Evolutionary conservation across 1,140 invertebrate species (phyloP), one percentile per base, ranked within the genome.

Genomic region (Dysdera silvatica): DNA sequence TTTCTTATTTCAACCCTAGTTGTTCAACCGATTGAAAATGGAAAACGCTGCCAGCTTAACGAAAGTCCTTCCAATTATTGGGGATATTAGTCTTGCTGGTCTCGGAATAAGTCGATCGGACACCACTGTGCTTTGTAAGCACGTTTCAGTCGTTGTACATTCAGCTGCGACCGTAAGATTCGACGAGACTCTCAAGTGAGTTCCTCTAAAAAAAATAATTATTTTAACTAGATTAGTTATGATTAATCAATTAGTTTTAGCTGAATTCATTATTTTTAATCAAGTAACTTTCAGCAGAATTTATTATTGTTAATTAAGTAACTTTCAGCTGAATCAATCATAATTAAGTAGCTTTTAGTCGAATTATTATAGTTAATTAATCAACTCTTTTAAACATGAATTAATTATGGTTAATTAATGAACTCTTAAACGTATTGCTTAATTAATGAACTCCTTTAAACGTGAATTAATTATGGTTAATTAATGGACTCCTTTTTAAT

Each of bases 81-180:
- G 95, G 8, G 95, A 99, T 74, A 88, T 99, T 54, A 88, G 90
- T 62, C 82, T 88, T 71, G 85, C 87, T 6, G 86, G 89, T 58
- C 76, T 99, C 29, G 95, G 93, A 3, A 87, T 99, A 67, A 89
- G 84, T 69, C 74, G 82, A 4, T 78, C 81, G 20, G 92, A 98
- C 78, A 83, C 86, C 69, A 79, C 82, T 43, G 75, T 81, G 23
- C 75, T 94, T 5, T 80, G 80, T 61, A 69, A 76, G 28, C 71
- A 74, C 47, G 72, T 80, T 6, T 60, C 75, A 32, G 70, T 79
- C 56, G 77, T 80, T 3, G 79, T 80, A 67, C 78, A 80, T 59
- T 77, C 74, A 1, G 79, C 79, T 7, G 79, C 79, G 6, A 79
- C 77, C 18, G 77, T 80, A 33, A 73, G 74, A 53, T 80, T 80